Conservation (phyloP, 2,888 invertebrate species). For the Scaptomyza cyrtandrae region DNA sequence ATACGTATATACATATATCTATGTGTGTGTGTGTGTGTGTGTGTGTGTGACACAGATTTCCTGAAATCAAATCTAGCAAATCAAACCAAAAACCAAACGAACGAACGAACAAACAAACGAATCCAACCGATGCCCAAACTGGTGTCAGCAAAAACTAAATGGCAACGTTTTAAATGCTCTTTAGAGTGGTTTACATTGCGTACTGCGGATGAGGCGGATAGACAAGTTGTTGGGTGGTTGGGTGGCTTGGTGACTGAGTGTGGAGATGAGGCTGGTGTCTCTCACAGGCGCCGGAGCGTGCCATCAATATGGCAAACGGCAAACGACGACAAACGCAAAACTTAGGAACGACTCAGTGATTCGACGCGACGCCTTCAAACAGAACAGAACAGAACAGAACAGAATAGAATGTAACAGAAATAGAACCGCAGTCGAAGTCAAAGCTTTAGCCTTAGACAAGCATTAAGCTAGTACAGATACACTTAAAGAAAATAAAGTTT, state of each 20-base stretch:
- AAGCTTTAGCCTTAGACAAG: slow-evolving; percentile 20
- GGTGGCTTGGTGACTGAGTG: not conserved
- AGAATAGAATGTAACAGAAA: slow-evolving; percentile 52
- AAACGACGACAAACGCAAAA: slow-evolving; percentile 68
- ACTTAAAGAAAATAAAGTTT: not conserved
- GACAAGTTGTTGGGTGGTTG: not conserved
- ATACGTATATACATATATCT: not conserved
- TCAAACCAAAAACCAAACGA: slow-evolving; percentile 71
- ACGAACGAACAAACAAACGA: slow-evolving; percentile 40
- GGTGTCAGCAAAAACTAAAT: slow-evolving; percentile 61
- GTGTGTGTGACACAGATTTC: slow-evolving; percentile 56
- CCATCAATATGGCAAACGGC: slow-evolving; percentile 70
- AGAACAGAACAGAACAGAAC: slow-evolving; percentile 46
- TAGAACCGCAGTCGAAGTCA: slow-evolving; percentile 31
- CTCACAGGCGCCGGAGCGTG: slow-evolving; percentile 68
- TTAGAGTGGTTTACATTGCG: slow-evolving; percentile 23
- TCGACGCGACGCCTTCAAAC: slow-evolving; percentile 67
- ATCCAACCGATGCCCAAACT: slow-evolving; percentile 46
- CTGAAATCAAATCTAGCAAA: slow-evolving; percentile 83
- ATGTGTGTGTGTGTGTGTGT: not conserved
- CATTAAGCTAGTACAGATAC: slow-evolving; percentile 16
- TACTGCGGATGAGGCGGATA: not conserved
- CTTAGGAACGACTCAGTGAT: slow-evolving; percentile 70
- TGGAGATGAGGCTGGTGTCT: not conserved
- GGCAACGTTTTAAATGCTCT: slow-evolving; percentile 57